Conservation (phyloP, 2,888 invertebrate genomes). For the Meteorus colon region DNA sequence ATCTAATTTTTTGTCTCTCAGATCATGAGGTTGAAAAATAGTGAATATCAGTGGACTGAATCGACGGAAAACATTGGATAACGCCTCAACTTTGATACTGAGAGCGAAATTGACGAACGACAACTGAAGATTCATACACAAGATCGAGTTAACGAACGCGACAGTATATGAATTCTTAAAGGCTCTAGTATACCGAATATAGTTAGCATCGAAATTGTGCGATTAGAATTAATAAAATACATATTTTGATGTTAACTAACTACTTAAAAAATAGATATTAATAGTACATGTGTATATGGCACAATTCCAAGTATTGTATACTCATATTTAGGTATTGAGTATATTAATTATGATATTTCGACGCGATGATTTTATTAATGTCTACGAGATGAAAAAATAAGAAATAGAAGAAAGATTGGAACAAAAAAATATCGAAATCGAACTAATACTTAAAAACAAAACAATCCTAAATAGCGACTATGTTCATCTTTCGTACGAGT, state of each 20-base stretch:
- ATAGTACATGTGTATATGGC: constrained; percentile 28
- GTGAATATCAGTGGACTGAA: constrained; percentile 74
- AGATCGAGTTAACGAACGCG: constrained; percentile 61
- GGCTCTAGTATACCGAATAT: constrained; percentile 34
- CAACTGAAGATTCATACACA: constrained; percentile 69
- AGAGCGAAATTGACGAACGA: constrained; percentile 77
- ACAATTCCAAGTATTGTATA: constrained; percentile 43
- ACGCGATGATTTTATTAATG: not conserved
- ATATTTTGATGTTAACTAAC: constrained; percentile 13
- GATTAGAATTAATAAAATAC: not conserved
- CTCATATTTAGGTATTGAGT: constrained; percentile 35
- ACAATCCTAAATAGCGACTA: not conserved
- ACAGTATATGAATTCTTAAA: constrained; percentile 32
- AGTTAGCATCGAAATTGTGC: constrained; percentile 26
- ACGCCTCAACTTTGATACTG: constrained; percentile 72
- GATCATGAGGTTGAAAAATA: constrained; percentile 85
- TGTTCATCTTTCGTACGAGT: not conserved
- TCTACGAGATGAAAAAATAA: constrained; percentile 15
- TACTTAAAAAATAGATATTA: constrained; percentile 23
- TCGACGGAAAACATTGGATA: constrained; percentile 64
- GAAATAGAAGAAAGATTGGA: not conserved
- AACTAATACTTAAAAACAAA: not conserved
- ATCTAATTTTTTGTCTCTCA: constrained; percentile 61
- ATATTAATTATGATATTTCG: constrained; percentile 8
- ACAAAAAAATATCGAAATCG: not conserved